Evolutionary conservation across 2,113 vertebrate genomes (phyloP), one percentile per base, ranked within the genome.

Genomic region (Oncorhynchus nerka): DNA sequence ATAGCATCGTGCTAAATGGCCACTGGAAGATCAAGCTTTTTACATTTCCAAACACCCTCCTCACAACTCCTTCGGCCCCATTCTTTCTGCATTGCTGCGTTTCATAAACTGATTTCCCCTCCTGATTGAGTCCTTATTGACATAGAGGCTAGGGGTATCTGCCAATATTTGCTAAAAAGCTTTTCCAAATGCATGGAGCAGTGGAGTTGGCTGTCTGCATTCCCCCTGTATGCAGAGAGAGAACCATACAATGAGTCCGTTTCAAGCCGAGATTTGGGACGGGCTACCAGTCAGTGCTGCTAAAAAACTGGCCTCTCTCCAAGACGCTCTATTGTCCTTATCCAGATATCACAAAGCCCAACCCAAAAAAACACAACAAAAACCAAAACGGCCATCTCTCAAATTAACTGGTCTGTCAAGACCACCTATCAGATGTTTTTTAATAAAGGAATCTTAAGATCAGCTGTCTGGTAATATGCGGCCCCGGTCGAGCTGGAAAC

Each of bases 151-250:
- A 83, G 75, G 88, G 87, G 87, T 85, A 90, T 85, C 78, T 57
- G 87, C 90, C 93, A 92, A 93, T 92, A 92, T 93, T 92, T 92
- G 89, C 90, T 86, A 78, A 90, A 92, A 92, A 90, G 91, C 90
- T 92, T 93, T 92, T 84, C 81, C 90, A 91, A 90, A 91, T 84
- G 87, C 89, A 82, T 83, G 84, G 87, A 85, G 84, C 84, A 20
- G 39, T 68, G 70, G 75, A 83, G 85, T 79, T 76, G 83, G 74
- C 79, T 67, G 83, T 76, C 79, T 67, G 45, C 76, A 76, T 70
- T 82, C 16, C 5, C 70, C 76, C 57, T 75, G 57, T 48, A 28
- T 48, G 22, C n/a, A 59, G 32, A 68, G 20, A 32, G 30, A 81
- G 70, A 72, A 8, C 55, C 61, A 77, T 19, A 83, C 28, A 70